Evolutionary conservation across 2,797 vertebrate species (phyloP), one percentile per base, ranked within the genome.

Genomic region (Brotula barbata): DNA sequence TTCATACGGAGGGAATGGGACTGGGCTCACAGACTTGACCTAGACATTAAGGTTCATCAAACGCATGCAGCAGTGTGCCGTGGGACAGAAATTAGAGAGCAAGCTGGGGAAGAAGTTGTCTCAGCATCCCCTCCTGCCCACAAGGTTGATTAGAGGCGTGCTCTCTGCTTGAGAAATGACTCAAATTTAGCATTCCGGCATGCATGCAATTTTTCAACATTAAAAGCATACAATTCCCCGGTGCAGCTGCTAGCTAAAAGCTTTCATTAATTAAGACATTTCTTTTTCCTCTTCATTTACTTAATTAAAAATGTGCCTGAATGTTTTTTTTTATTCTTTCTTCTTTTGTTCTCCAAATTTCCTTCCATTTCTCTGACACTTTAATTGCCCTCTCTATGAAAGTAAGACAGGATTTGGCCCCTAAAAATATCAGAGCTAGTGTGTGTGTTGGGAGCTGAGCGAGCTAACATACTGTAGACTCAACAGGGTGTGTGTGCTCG

Each of bases 211-310:
- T 84, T 85, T 80, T 77, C 73, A 85, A 58, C 62, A 67, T 74
- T 15, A 73, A 78, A 73, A 48, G 47, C 45, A 40, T 76, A 85
- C 67, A 81, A 76, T 85, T 89, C 86, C 85, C 81, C 82, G 47
- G 60, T 70, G 77, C 90, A 90, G 89, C 87, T 80, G 76, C 90
- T 87, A 85, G 88, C 81, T 85, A 85, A 89, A 90, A 87, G 88
- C 87, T 87, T 89, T 89, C 86, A 74, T 89, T 90, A 89, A 90
- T 91, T 86, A 89, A 89, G 83, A 86, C 87, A 85, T 86, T 87
- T 85, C 71, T 83, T 87, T 83, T 73, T 73, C 76, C 75, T 87
- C 82, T 86, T 89, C 82, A 87, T 89, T 91, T 89, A 84, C 85
- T 86, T 87, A 87, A 89, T 86, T 85, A 81, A 85, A 87, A 82